A percentile compares a stretch with the other conserved stretches of the same genome.
phyloP scores from a whole-genome alignment of 2,797 vertebrate species.

The Melanotaenia trifasciata region DNA sequence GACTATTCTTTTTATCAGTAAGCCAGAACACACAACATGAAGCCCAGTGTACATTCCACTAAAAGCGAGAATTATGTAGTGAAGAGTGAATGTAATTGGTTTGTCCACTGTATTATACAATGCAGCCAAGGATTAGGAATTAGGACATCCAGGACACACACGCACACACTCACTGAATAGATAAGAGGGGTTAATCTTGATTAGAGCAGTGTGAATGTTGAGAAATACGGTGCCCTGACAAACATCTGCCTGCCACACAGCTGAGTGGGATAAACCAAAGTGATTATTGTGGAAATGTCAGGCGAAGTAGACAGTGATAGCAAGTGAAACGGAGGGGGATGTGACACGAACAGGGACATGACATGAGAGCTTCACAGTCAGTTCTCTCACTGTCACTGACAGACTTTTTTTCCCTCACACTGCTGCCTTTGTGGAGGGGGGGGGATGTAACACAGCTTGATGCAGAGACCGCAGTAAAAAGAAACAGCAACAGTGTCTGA shows the following conservation, averaged over 20 bases:
- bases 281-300: constrained; percentile 84
- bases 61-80: constrained; percentile 60
- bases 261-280: constrained; percentile 82
- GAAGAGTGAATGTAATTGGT: constrained; percentile 68
- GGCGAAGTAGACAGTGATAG: constrained; percentile 71
- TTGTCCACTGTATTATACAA: constrained; percentile 73
- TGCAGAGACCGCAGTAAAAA: constrained; percentile 34
- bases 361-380: constrained; percentile 74
- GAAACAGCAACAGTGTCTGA: constrained; percentile 18
- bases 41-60: constrained; percentile 33
- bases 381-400: constrained; percentile 62
- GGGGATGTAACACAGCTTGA: constrained; percentile 44
- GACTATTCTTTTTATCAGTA: constrained; percentile 30
- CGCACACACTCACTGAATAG: constrained; percentile 47
- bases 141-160: constrained; percentile 62
- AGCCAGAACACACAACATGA: constrained; percentile 42
- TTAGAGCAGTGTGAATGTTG: constrained; percentile 77
- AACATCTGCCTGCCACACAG: constrained; percentile 81
- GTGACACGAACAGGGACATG: constrained; percentile 61
- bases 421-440: constrained; percentile 60
- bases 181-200: constrained; percentile 80
- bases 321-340: constrained; percentile 59
- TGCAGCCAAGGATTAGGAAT: constrained; percentile 73
- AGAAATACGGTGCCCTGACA: constrained; percentile 77
- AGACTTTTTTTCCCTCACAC: constrained; percentile 54